Conservation (phyloP, 2,113 vertebrate species). For the Microcebus lehilahytsara region DNA sequence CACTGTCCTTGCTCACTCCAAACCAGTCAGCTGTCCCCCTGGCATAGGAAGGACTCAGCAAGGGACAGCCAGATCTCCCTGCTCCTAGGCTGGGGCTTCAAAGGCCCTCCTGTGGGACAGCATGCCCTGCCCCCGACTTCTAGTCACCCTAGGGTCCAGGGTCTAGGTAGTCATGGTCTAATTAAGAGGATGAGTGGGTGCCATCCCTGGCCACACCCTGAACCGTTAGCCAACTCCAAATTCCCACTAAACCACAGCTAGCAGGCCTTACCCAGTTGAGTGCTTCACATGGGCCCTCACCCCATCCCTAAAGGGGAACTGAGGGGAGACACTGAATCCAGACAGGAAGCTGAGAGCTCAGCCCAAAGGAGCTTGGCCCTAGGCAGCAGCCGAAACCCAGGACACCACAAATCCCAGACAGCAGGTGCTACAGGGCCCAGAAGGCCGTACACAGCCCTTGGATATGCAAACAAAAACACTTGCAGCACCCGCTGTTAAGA, state of each 20-base stretch:
- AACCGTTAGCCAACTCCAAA: neutral
- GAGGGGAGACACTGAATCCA: neutral
- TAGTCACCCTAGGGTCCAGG: neutral
- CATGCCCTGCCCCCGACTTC: neutral
- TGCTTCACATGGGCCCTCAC: neutral
- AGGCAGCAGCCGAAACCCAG: neutral
- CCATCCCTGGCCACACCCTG: neutral
- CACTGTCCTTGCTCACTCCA: conserved; percentile 96
- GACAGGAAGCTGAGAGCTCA: neutral
- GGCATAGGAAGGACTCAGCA: conserved; percentile 41
- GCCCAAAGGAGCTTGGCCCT: neutral
- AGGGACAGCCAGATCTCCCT: neutral
- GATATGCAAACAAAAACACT: neutral
- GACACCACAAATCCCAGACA: neutral
- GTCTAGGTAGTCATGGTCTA: neutral
- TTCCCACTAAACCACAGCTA: neutral
- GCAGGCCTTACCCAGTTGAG: neutral
- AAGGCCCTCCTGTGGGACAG: neutral
- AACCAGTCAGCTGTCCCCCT: conserved; percentile 99
- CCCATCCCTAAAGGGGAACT: too few relatives aligned
- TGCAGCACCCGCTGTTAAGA: neutral
- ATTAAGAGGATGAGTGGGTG: neutral
- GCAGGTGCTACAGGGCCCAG: neutral
- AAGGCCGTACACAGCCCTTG: neutral
- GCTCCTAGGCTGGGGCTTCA: neutral